Evolutionary conservation across 2,888 invertebrate species (phyloP), one percentile per base, ranked within the genome.

Genomic region (Conomelus anceps): DNA sequence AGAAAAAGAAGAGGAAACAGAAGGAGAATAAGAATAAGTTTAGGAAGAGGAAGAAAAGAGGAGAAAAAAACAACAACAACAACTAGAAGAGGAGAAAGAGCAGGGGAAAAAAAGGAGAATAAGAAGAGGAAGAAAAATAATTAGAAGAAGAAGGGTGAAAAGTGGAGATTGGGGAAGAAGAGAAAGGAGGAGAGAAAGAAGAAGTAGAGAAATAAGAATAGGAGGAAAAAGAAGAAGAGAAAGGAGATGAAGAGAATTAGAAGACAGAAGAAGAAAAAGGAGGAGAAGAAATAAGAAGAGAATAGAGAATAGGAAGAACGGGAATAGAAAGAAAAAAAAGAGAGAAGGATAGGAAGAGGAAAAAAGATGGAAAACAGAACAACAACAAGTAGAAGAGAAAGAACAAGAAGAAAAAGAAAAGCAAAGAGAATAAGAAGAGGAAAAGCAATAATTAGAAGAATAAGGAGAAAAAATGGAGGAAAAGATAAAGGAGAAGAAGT

Each of bases 391-490:
- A 85, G 90, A 23, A 88, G 22, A 89, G 86, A 20, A 26, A 89
- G 90, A 34, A 87, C 85, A 89, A 89, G 63, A 88, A 88, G 88
- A 89, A 87, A 89, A 88, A 87, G 89, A 88, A 88, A 85, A 34
- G n/a, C 87, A 84, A 85, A 86, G 89, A 86, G 41, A 88, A 88
- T 88, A 84, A 84, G 88, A 85, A 88, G 87, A 87, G 89, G 87
- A 86, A 84, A 84, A 88, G 87, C 89, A 26, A 22, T 23, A 13
- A 26, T 84, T 63, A 41, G 84, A 84, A 26, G 84, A 84, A 88
- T 23, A 84, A 84, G 26, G 88, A 85, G 87, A 41, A 88, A 89
- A 84, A 88, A 34, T 86, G 34, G 29, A 34, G 24, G 85, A 89
- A 85, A 86, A n/a, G 20, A 88, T 84, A 22, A 24, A 23, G 85